Conservation (phyloP, 2,797 vertebrate genomes). For the Apogon hyalosoma region DNA sequence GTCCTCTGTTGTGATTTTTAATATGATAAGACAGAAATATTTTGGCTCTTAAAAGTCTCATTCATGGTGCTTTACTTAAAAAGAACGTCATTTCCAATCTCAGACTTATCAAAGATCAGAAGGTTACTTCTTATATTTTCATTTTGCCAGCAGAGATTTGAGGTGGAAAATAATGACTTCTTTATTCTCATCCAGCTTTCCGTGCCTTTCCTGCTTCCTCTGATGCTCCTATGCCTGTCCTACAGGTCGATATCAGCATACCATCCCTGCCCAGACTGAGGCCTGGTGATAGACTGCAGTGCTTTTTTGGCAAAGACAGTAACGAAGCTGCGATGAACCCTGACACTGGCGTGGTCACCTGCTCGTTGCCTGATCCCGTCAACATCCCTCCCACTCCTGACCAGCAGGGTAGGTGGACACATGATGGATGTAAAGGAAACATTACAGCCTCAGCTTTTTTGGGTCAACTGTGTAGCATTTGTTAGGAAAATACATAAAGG, state of each 20-base stretch:
- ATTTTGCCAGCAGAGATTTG: conserved; percentile 5
- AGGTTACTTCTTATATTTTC: conserved; percentile 28
- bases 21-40: conserved; percentile 33
- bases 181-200: not conserved
- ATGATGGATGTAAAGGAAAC: not conserved
- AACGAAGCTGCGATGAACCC: not conserved
- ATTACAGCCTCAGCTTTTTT: not conserved
- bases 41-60: conserved; percentile 12
- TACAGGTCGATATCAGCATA: conserved; percentile 77
- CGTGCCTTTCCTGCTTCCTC: not conserved
- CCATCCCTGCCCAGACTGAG: conserved; percentile 69
- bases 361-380: conserved; percentile 69
- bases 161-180: conserved; percentile 14
- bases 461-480: too few species aligned
- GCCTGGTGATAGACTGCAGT: conserved; percentile 48
- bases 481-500: too few species aligned
- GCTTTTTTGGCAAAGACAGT: conserved; percentile 42
- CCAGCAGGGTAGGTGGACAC: conserved; percentile 84
- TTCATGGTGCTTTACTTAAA: conserved; percentile 19
- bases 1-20: conserved; percentile 30
- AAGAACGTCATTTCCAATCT: conserved; percentile 13
- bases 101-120: conserved; percentile 11
- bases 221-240: not conserved
- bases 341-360: conserved; percentile 50
- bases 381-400: conserved; percentile 84